These are phyloP conservation scores for Salminus brasiliensis DNA, from an alignment of 2,113 vertebrate species.

Conservation along the genomic window DNA sequence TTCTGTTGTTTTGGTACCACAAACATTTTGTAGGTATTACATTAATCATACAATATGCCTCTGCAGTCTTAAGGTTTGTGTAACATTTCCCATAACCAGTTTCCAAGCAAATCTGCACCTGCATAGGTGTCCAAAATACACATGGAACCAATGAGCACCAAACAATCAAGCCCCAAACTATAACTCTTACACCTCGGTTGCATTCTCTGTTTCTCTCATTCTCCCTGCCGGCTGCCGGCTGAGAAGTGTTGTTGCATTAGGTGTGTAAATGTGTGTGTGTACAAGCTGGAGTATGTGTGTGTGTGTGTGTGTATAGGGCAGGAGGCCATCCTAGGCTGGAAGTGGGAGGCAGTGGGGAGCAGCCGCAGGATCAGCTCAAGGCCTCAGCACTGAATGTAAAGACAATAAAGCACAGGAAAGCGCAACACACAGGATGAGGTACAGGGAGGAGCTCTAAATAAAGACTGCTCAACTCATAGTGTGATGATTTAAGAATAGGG, in stretches of 20 bases:
- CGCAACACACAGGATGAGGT: constrained; percentile 9
- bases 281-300: neutral
- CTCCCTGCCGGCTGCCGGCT: too few relatives aligned
- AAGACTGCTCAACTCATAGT: constrained; percentile 7
- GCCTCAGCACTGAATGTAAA: constrained; percentile 16
- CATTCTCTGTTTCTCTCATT: neutral
- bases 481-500: constrained; percentile 32
- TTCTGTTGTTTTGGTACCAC: too few relatives aligned
- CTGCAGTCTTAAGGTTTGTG: too few relatives aligned
- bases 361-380: constrained; percentile 26
- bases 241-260: neutral
- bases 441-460: constrained; percentile 34
- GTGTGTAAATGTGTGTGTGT: neutral
- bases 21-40: too few relatives aligned
- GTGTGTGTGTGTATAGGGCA: neutral
- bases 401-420: constrained; percentile 41
- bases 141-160: neutral
- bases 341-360: neutral
- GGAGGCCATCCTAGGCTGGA: neutral
- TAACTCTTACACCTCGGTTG: too few relatives aligned
- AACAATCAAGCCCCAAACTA: neutral
- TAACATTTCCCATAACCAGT: neutral
- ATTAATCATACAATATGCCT: too few relatives aligned
- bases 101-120: neutral
- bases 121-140: too few relatives aligned